These are phyloP conservation scores for Coremacera marginata DNA, from an alignment of 2,888 invertebrate genomes.

Conservation along the genomic window DNA sequence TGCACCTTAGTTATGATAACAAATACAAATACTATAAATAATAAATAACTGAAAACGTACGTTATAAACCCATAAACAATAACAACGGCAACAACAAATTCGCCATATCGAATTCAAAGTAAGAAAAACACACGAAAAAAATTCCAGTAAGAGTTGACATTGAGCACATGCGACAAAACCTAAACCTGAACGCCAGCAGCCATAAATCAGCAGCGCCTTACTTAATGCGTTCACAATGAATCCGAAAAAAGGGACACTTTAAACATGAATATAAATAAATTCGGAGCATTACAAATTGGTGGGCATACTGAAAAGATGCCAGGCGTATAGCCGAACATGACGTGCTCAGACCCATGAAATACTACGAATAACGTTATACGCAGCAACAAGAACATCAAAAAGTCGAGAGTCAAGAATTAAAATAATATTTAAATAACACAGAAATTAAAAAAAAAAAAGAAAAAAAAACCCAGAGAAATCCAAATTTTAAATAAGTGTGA, in stretches of 20 bases:
- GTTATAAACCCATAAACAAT: not conserved
- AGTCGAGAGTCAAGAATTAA: constrained; percentile 14
- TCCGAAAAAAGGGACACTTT: constrained; percentile 22
- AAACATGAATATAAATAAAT: constrained; percentile 32
- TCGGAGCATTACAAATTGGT: constrained; percentile 43
- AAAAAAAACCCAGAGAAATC: not conserved
- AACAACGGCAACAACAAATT: not conserved
- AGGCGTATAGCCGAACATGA: constrained; percentile 5
- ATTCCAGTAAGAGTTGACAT: not conserved
- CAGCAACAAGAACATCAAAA: not conserved
- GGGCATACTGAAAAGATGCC: constrained; percentile 22
- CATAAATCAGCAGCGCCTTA: constrained; percentile 62
- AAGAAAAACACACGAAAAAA: not conserved
- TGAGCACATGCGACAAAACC: constrained; percentile 27
- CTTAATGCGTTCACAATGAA: constrained; percentile 46
- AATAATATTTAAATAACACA: constrained; percentile 23
- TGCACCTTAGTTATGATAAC: too few species aligned
- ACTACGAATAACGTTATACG: constrained; percentile 15
- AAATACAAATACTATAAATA: not conserved
- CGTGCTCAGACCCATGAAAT: not conserved
- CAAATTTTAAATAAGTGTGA: too few species aligned
- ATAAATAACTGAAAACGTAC: not conserved
- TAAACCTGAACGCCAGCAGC: constrained; percentile 55
- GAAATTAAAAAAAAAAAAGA: not conserved
- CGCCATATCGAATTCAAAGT: constrained; percentile 28